Evolutionary conservation across 2,888 invertebrate species (phyloP).

Genomic region (Lottia scabra): DNA sequence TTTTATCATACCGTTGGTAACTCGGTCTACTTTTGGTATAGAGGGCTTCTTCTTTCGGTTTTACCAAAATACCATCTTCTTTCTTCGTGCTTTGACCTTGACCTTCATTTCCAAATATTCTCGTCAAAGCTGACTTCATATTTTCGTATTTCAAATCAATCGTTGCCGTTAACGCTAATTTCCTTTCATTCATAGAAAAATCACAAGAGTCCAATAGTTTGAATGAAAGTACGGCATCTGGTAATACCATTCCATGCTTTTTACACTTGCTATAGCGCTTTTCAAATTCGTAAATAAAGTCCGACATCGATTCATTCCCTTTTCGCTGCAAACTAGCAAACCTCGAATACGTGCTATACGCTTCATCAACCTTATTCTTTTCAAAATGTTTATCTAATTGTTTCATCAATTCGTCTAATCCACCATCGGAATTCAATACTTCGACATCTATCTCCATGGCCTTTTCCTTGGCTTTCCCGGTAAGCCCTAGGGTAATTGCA

Average conservation of each 20-base stretch:
- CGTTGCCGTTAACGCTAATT: constrained; percentile 20
- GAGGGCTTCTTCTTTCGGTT: background rate
- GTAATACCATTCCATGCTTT: background rate
- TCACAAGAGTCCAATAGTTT: constrained; percentile 12
- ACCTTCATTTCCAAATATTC: constrained; percentile 11
- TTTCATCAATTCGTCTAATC: background rate
- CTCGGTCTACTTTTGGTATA: background rate
- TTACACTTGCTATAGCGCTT: background rate
- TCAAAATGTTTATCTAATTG: background rate
- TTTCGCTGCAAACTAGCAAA: background rate
- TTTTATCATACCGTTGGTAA: background rate
- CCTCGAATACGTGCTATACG: background rate
- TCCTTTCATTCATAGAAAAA: constrained; percentile 15
- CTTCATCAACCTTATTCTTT: background rate
- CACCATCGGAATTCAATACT: background rate
- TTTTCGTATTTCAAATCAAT: constrained; percentile 18
- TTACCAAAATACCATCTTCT: background rate
- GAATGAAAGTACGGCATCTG: background rate
- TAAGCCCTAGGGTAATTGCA: too few species aligned
- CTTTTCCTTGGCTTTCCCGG: background rate
- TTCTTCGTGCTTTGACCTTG: constrained; percentile 10
- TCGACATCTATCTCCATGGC: constrained; percentile 4
- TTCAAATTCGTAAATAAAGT: background rate
- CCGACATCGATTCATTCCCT: background rate
- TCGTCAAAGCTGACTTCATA: constrained; percentile 18